Percentiles rank a stretch among this genome's conserved stretches.
Conservation (phyloP, 1,140 invertebrate species). For the Dendroctonus valens region DNA sequence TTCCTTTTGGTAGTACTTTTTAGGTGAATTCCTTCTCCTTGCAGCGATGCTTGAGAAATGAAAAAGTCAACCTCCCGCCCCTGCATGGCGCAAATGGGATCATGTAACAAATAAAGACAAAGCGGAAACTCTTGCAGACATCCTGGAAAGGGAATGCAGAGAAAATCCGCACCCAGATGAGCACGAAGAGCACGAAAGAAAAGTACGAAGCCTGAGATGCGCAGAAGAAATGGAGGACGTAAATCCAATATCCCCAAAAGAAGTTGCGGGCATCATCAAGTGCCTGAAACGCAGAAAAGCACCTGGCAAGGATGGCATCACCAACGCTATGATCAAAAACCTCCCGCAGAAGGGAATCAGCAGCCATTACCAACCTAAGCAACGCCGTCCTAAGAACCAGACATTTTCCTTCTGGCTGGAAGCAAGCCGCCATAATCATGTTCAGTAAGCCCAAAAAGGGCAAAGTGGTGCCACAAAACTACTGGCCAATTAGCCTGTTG, state of each 20-base stretch:
- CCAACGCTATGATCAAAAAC: constrained; percentile 17
- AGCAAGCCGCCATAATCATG: not conserved
- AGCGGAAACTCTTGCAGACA: not conserved
- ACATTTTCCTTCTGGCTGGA: constrained; percentile 45
- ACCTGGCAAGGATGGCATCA: constrained; percentile 21
- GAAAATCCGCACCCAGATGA: not conserved
- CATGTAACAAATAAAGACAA: not conserved
- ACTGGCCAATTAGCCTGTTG: constrained; percentile 40
- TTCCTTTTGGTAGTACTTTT: too few species aligned
- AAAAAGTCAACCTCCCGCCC: not conserved
- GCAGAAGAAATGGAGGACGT: not conserved
- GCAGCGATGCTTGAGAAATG: not conserved
- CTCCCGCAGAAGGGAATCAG: constrained; percentile 15
- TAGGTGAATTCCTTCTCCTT: too few species aligned
- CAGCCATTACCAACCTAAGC: constrained; percentile 24
- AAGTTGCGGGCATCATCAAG: constrained; percentile 6
- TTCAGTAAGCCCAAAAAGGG: not conserved
- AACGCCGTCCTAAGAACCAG: constrained; percentile 40
- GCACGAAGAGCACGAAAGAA: not conserved
- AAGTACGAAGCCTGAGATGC: not conserved
- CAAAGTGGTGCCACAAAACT: constrained; percentile 12
- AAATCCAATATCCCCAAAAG: not conserved
- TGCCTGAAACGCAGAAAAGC: constrained; percentile 23
- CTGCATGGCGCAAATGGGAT: not conserved
- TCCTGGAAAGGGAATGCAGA: not conserved